A percentile compares a stretch with the other conserved stretches of the same genome.
These are phyloP conservation scores for Patella pellucida DNA, from an alignment of 2,888 invertebrate genomes.

Conservation along the genomic window DNA sequence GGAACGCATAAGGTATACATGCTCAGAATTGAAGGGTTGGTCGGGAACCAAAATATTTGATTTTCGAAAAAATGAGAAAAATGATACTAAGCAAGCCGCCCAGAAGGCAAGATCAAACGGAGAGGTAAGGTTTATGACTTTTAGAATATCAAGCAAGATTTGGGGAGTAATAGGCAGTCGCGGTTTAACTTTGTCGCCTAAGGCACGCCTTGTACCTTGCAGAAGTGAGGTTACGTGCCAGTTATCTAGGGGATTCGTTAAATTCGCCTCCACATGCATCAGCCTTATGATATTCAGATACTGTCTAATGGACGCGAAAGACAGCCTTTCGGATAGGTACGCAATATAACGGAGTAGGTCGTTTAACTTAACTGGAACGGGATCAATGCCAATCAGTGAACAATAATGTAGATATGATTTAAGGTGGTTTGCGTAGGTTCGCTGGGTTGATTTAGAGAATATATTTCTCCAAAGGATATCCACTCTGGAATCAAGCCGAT, in stretches of 20 bases:
- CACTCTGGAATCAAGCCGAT: conserved; percentile 19
- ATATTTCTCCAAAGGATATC: neutral
- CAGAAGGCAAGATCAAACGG: conserved; percentile 12
- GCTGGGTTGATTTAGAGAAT: conserved; percentile 23
- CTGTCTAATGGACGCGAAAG: conserved; percentile 12
- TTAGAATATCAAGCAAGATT: conserved; percentile 1
- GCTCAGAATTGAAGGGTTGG: neutral
- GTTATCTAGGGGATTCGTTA: conserved; percentile 9
- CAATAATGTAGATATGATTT: conserved; percentile 21
- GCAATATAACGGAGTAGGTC: conserved; percentile 26
- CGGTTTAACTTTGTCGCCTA: conserved; percentile 12
- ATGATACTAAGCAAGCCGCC: conserved; percentile 16
- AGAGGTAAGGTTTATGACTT: neutral
- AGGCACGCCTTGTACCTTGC: conserved; percentile 3
- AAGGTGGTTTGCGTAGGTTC: conserved; percentile 21
- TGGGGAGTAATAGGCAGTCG: conserved; percentile 14
- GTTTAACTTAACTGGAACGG: conserved; percentile 7
- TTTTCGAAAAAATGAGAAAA: conserved; percentile 15
- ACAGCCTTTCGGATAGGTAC: conserved; percentile 7
- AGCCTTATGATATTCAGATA: conserved; percentile 14
- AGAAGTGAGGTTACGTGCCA: conserved; percentile 20
- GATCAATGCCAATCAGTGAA: conserved; percentile 1
- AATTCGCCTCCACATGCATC: conserved; percentile 15
- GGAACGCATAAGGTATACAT: neutral
- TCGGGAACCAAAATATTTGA: neutral